phyloP scores from a whole-genome alignment of 2,888 invertebrate genomes.

The Acronicta aceris region DNA sequence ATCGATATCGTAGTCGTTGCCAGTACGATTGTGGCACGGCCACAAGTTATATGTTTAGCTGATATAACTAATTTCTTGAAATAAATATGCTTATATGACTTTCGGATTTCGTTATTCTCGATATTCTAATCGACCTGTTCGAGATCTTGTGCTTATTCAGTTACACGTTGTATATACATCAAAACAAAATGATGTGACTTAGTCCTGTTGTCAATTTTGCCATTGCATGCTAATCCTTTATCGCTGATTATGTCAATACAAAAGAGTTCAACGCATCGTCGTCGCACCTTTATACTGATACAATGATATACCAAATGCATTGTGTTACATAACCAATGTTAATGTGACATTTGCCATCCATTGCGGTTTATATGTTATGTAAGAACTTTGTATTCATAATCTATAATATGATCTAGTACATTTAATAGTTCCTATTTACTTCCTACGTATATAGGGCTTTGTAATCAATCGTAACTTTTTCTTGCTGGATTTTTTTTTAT shows the following conservation, averaged over 20 bases:
- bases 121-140: too few species aligned
- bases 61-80: too few species aligned
- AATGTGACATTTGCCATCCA: conserved; percentile 41
- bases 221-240: conserved; percentile 2
- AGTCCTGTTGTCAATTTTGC: not conserved
- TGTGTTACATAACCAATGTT: conserved; percentile 34
- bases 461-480: not conserved
- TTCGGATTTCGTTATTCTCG: too few species aligned
- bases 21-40: too few species aligned
- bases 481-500: not conserved
- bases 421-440: conserved; percentile 13
- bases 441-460: not conserved
- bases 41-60: too few species aligned
- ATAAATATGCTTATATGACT: too few species aligned
- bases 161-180: too few species aligned
- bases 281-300: conserved; percentile 14
- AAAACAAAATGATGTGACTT: too few species aligned
- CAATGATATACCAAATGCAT: conserved; percentile 21
- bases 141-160: too few species aligned
- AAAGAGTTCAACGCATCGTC: conserved; percentile 80
- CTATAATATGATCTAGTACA: conserved; percentile 30
- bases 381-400: conserved; percentile 27
- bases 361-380: conserved; percentile 40
- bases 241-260: conserved; percentile 39
- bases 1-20: too few species aligned